Evolutionary conservation across 2,888 invertebrate genomes (phyloP), one percentile per base, ranked within the genome.

Genomic region (Eumacrocentrus americanus): DNA sequence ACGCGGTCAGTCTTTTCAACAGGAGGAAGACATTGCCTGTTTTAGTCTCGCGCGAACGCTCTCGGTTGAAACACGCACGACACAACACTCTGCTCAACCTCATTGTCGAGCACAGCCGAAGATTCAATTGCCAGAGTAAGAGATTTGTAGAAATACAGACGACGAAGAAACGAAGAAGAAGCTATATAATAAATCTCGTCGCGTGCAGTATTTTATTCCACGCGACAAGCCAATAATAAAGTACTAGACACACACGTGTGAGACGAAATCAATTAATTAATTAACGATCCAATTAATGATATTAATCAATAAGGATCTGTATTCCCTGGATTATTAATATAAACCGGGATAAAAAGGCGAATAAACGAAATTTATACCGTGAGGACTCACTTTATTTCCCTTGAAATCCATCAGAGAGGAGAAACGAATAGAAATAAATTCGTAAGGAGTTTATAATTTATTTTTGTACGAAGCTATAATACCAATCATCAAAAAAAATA

Each of bases 1-100:
- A 82, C 83, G 84, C 84, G 72, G 76, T 80, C 76, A 81, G 70
- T 66, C 62, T 61, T 38, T 60, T 54, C 23, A 53, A 58, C 50
- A 58, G 54, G 47, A 50, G n/a, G 7, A 54, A 40, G 23, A 58
- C 37, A 48, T 51, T 40, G 14, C 22, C 7, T 40, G 50, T 57
- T 57, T 37, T 34, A 50, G 40, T 50, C 48, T 42, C 58, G 58
- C 58, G 46, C 44, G 44, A 54, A 48, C 37, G 35, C 48, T 57
- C 38, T 47, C 47, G 47, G 14, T 47, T 25, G 47, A 34, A 48
- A 34, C 35, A 48, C 34, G 12, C 23, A 12, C 2, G 5, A 18
- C n/a, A n/a, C n/a, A n/a, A n/a, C n/a, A n/a, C n/a, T n/a, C 29
- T 29, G 29, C 29, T 29, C 29, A 29, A 29, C 9, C 29, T n/a